These are phyloP conservation scores for Zaprionus lachaisei DNA, from an alignment of 1,140 invertebrate species.

Conservation along the genomic window DNA sequence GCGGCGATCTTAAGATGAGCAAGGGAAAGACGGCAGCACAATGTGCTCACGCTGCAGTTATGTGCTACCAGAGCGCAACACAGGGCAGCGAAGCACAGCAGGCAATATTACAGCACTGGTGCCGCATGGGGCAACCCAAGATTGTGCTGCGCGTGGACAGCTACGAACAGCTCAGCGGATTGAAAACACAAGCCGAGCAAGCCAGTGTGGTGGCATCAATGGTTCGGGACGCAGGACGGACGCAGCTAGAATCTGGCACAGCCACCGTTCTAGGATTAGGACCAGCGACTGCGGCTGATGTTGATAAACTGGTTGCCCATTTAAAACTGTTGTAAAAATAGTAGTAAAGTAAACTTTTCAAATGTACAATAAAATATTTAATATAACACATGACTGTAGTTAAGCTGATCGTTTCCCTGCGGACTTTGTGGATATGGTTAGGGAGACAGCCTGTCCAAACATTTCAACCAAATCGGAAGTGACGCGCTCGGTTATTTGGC, in stretches of 20 bases:
- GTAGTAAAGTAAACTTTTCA: conserved; percentile 8
- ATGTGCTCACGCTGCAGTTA: conserved; percentile 91
- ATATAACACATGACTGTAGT: conserved; percentile 19
- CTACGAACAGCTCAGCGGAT: conserved; percentile 85
- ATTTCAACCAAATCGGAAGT: conserved; percentile 84
- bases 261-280: conserved; percentile 92
- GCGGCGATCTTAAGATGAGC: conserved; percentile 91
- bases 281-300: conserved; percentile 87
- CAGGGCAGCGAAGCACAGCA: conserved; percentile 81
- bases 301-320: conserved; percentile 89
- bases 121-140: conserved; percentile 90
- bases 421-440: conserved; percentile 77
- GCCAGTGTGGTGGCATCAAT: conserved; percentile 87
- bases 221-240: conserved; percentile 91
- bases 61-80: conserved; percentile 87
- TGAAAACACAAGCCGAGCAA: conserved; percentile 86
- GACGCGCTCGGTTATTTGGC: conserved; percentile 87
- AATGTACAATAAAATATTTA: conserved; percentile 38
- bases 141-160: conserved; percentile 87
- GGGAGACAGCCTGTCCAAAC: conserved; percentile 78
- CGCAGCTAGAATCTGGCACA: conserved; percentile 89
- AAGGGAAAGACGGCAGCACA: conserved; percentile 93
- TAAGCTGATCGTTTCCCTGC: conserved; percentile 38
- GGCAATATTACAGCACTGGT: conserved; percentile 87
- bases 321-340: conserved; percentile 88